Evolutionary conservation across 2,888 invertebrate genomes (phyloP).

Genomic region (Parnassius orleans): DNA sequence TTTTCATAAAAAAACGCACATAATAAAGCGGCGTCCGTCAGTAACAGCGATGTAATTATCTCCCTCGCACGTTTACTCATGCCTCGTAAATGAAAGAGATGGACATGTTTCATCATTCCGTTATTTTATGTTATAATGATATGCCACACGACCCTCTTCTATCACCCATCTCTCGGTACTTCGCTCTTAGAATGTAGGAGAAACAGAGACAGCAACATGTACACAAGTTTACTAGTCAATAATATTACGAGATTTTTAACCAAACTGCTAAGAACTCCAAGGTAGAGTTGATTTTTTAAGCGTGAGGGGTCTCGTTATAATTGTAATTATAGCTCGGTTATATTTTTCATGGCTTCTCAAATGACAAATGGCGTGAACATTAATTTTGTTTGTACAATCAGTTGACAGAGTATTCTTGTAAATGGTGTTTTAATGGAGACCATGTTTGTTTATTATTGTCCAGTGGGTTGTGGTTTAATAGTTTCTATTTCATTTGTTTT

Average conservation of each 20-base stretch:
- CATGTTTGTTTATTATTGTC: conserved; percentile 34
- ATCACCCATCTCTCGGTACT: conserved; percentile 39
- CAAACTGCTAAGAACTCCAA: conserved; percentile 40
- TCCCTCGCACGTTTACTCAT: conserved; percentile 21
- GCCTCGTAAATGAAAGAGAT: conserved; percentile 43
- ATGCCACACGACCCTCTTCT: conserved; percentile 62
- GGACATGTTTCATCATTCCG: conserved; percentile 35
- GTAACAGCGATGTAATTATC: conserved; percentile 9
- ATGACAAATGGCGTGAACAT: conserved; percentile 49
- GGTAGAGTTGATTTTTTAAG: conserved; percentile 34
- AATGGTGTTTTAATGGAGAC: conserved; percentile 54
- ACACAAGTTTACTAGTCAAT: conserved; percentile 29
- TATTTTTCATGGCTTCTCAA: conserved; percentile 49
- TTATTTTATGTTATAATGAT: conserved; percentile 56
- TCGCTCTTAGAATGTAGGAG: conserved; percentile 25
- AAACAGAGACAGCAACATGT: conserved; percentile 37
- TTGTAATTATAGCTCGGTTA: conserved; percentile 39
- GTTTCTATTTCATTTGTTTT: conserved; percentile 39
- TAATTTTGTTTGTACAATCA: conserved; percentile 52
- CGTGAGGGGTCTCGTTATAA: conserved; percentile 35
- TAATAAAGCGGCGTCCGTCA: conserved; percentile 17
- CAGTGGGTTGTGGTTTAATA: conserved; percentile 38
- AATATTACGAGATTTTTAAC: conserved; percentile 37
- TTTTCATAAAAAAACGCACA: conserved; percentile 45
- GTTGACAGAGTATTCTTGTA: conserved; percentile 50